Evolutionary conservation across 1,140 invertebrate genomes (phyloP), one percentile per base, ranked within the genome.

Genomic region (Philotrypesis tridentata): DNA sequence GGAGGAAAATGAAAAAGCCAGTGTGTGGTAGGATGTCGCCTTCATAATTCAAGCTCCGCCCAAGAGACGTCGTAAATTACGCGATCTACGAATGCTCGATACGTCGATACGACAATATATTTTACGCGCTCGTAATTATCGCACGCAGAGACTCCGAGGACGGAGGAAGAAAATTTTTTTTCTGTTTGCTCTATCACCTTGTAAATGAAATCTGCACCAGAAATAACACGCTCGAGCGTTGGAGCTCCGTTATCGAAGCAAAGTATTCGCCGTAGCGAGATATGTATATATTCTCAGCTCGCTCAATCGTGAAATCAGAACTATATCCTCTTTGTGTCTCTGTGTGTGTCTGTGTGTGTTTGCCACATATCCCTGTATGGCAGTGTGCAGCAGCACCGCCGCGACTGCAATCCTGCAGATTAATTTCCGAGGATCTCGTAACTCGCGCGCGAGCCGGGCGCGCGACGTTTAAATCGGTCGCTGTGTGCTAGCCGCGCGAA

Each of bases 361-460:
- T 37, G 12, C 37, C 70, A 14, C 1, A 14, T 12, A 43, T 11
- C 5, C 40, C 7, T 1, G 21, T n/a, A 4, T 17, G 48, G 9
- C 17, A 21, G 48, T 73, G 37, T 67, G 25, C 48, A 74, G 31
- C 7, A 29, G 68, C 3, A 25, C 55, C 23, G 9, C 33, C 33
- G 33, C 33, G 78, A 27, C 37, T 80, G 79, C 70, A 80, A 80
- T 80, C 71, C 71, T 80, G 71, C 31, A 80, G 61, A 80, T 80
- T 80, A 80, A 80, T 80, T 80, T 25, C 79, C 79, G 79, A 80
- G 79, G 71, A 80, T 63, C 78, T 73, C 78, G 78, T 80, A 80
- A 73, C 55, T 80, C 23, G 70, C 70, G 78, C 65, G 61, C 61
- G 61, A 23, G 43, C 29, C 55, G 14, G 67, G 25, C 40, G 33